These are phyloP conservation scores for Drosophila insularis DNA, from an alignment of 1,140 invertebrate genomes.

Conservation along the genomic window DNA sequence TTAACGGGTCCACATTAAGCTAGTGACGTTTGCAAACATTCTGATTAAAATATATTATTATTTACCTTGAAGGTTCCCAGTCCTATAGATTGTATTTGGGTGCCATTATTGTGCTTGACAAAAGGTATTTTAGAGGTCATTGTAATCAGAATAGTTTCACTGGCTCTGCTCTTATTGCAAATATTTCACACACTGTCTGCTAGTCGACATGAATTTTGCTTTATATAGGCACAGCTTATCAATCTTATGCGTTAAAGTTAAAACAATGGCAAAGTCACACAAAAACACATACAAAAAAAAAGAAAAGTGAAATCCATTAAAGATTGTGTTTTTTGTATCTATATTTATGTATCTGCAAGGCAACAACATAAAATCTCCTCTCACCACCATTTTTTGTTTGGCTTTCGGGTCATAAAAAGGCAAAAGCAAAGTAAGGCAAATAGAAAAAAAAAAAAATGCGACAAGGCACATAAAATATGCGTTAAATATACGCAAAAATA, in stretches of 20 bases:
- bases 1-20: not conserved
- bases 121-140: constrained; percentile 57
- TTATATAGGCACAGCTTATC: not conserved
- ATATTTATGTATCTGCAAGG: constrained; percentile 45
- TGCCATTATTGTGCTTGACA: constrained; percentile 85
- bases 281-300: no score
- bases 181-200: not conserved
- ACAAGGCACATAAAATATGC: constrained; percentile 70
- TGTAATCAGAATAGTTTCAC: not conserved
- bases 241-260: constrained; percentile 23
- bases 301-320: constrained; percentile 2
- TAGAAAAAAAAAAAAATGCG: constrained; percentile 33
- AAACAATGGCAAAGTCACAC: not conserved
- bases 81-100: constrained; percentile 87
- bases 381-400: constrained; percentile 23
- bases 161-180: not conserved
- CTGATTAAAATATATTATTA: constrained; percentile 20
- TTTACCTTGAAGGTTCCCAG: constrained; percentile 91
- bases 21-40: constrained; percentile 84
- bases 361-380: constrained; percentile 35
- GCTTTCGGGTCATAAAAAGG: constrained; percentile 48
- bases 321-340: constrained; percentile 41
- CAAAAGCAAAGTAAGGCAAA: constrained; percentile 17
- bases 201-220: not conserved
- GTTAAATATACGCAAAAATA: constrained; percentile 72